A percentile compares a stretch with the other conserved stretches of the same genome.
Conservation (phyloP, 2,113 vertebrate genomes). For the Serilophus lunatus region DNA sequence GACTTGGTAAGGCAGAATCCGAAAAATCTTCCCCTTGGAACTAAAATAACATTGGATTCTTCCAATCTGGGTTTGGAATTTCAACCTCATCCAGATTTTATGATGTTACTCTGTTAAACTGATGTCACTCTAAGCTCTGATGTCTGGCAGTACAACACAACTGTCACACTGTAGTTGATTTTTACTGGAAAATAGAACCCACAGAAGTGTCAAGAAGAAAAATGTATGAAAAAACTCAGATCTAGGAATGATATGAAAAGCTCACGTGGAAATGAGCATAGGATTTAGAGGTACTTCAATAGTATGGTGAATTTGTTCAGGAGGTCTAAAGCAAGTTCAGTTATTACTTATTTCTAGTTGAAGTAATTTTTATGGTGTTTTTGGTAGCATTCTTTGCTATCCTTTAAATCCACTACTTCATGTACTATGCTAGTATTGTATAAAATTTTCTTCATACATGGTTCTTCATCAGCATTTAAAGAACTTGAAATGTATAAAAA, state of each 20-base stretch:
- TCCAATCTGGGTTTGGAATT: background rate
- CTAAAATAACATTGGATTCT: fast-evolving
- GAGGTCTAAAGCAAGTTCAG: background rate
- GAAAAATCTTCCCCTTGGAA: background rate
- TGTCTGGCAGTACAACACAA: fast-evolving
- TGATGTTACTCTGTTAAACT: background rate
- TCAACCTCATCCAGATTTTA: background rate
- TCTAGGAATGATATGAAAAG: background rate
- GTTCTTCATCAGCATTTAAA: background rate
- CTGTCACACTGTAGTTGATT: fast-evolving
- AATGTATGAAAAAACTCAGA: background rate
- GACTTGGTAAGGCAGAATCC: background rate
- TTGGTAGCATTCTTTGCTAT: background rate
- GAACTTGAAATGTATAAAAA: background rate
- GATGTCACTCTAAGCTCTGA: background rate
- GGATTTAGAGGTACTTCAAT: background rate
- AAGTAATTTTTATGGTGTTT: background rate
- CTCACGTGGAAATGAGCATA: background rate
- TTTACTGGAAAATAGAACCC: background rate
- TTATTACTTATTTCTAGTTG: background rate
- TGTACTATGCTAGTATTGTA: background rate
- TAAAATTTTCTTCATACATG: background rate
- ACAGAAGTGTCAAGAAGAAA: background rate
- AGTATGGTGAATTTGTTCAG: background rate
- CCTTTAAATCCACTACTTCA: background rate